A percentile compares a stretch with the other conserved stretches of the same genome.
Evolutionary conservation across 2,797 vertebrate genomes (phyloP).

Genomic region (Podargus strigoides): DNA sequence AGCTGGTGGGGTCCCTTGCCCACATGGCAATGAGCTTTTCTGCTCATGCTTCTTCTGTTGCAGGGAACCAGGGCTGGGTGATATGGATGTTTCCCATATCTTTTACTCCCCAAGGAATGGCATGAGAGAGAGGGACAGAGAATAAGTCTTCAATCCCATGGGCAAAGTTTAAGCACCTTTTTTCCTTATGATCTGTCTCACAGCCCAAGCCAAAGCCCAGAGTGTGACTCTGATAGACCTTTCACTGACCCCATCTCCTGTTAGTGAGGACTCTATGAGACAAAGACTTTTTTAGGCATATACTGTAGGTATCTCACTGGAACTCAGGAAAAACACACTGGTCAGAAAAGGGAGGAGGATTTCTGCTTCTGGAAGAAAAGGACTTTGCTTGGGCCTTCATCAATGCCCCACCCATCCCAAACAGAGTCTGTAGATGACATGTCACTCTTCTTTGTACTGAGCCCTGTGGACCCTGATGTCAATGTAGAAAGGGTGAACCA

Average conservation of each 20-base stretch:
- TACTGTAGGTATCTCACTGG: neutral
- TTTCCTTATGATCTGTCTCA: neutral
- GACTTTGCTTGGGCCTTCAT: neutral
- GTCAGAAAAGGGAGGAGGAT: neutral
- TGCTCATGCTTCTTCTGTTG: neutral
- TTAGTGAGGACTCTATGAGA: neutral
- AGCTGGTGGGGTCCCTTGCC: neutral
- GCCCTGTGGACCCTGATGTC: neutral
- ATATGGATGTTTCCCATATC: neutral
- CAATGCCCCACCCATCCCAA: neutral
- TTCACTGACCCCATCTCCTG: neutral
- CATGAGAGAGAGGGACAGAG: neutral
- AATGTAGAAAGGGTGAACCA: neutral
- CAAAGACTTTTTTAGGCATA: neutral
- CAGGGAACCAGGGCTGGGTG: neutral
- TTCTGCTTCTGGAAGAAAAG: neutral
- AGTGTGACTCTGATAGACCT: neutral
- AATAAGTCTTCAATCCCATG: neutral
- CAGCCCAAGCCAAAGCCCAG: neutral
- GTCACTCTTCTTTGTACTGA: neutral
- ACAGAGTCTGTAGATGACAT: neutral
- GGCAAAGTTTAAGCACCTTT: neutral
- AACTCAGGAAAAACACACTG: neutral
- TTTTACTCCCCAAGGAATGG: neutral
- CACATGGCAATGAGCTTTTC: neutral